phyloP scores from a whole-genome alignment of 2,113 vertebrate species.

The Amblyopsis rosae region DNA sequence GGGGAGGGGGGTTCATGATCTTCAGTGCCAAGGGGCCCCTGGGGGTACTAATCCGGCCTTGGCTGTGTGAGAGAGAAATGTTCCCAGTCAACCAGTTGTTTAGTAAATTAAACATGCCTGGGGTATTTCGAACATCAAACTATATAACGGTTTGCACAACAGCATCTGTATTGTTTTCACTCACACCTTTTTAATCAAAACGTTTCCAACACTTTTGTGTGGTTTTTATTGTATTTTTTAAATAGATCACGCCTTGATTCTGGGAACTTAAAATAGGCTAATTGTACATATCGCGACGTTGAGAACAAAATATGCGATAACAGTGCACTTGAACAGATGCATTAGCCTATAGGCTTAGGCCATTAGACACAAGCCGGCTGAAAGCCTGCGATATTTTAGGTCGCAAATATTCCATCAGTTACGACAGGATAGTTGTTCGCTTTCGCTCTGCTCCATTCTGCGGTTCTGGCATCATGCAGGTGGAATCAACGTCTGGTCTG shows the following conservation, averaged over 20 bases:
- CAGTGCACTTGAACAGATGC: no score
- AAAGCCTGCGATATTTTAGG: not conserved
- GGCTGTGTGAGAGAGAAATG: no score
- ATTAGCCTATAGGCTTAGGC: no score
- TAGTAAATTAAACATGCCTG: no score
- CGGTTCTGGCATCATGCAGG: slow-evolving; percentile 75
- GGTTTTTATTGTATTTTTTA: not conserved
- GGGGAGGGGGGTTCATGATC: no score
- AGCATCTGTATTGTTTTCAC: not conserved
- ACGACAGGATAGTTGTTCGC: slow-evolving; percentile 42
- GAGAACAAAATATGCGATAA: no score
- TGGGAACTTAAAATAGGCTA: not conserved
- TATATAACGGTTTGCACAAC: not conserved
- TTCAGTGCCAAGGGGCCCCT: no score
- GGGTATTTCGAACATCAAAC: not conserved
- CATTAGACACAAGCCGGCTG: not conserved
- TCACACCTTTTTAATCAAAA: not conserved
- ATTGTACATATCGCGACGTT: no score
- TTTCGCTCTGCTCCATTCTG: slow-evolving; percentile 47
- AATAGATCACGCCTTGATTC: not conserved
- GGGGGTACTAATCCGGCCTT: no score
- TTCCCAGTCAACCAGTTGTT: no score
- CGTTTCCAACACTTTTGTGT: not conserved
- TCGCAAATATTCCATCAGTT: slow-evolving; percentile 33
- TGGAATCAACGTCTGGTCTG: slow-evolving; percentile 63